A percentile compares a stretch with the other conserved stretches of the same genome.
Evolutionary conservation across 1,140 invertebrate genomes (phyloP).

Genomic region (Drosophila nasuta): DNA sequence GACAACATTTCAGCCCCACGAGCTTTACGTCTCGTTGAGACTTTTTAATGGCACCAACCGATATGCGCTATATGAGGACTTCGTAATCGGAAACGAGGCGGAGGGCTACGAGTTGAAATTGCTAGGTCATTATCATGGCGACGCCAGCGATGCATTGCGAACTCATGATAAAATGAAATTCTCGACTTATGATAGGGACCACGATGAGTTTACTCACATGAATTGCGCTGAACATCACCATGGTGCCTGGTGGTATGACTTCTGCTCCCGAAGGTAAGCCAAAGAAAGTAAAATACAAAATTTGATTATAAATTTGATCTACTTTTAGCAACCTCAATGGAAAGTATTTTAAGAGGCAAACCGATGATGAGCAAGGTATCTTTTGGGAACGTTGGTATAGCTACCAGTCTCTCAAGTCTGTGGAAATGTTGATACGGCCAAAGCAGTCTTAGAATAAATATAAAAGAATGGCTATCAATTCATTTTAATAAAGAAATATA

Average conservation of each 20-base stretch:
- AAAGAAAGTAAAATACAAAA: background rate
- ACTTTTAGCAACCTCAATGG: constrained; percentile 68
- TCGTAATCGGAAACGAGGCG: constrained; percentile 87
- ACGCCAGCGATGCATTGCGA: constrained; percentile 67
- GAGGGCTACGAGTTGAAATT: constrained; percentile 88
- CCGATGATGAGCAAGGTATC: constrained; percentile 52
- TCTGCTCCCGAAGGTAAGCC: constrained; percentile 70
- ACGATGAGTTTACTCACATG: constrained; percentile 88
- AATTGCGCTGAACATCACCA: constrained; percentile 87
- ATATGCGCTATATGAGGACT: constrained; percentile 88
- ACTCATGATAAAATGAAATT: constrained; percentile 75
- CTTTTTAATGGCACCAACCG: constrained; percentile 86
- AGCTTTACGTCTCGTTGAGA: constrained; percentile 88
- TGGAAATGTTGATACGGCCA: constrained; percentile 67
- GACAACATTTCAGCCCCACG: constrained; percentile 87
- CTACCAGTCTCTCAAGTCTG: constrained; percentile 64
- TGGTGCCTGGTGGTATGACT: constrained; percentile 89
- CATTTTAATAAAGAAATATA: constrained; percentile 30
- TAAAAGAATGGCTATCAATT: constrained; percentile 20
- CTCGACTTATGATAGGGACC: constrained; percentile 86
- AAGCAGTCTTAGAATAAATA: constrained; percentile 48
- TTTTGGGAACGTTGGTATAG: constrained; percentile 74
- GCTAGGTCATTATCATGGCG: constrained; percentile 86
- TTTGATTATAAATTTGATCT: background rate
- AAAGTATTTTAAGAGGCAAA: constrained; percentile 57